These are phyloP conservation scores for Atherinomorus stipes DNA, from an alignment of 2,113 vertebrate genomes.

Conservation along the genomic window DNA sequence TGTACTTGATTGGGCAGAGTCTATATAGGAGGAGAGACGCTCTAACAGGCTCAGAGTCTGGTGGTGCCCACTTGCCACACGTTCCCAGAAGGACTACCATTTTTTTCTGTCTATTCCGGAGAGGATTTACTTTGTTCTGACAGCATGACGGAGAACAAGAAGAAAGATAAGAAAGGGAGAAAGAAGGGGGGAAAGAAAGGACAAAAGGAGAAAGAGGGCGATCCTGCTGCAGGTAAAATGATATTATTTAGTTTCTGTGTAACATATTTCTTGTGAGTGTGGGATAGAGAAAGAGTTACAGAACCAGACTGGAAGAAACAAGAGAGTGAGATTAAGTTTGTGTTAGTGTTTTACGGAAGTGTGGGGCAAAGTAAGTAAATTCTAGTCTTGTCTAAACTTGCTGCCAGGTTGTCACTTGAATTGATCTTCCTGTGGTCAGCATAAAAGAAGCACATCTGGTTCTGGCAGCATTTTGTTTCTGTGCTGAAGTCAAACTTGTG, in stretches of 20 bases:
- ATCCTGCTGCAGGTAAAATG: slow-evolving; percentile 78
- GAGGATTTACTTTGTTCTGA: slow-evolving; percentile 81
- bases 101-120: slow-evolving; percentile 51
- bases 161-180: slow-evolving; percentile 78
- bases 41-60: slow-evolving; percentile 81
- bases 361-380: slow-evolving; percentile 58
- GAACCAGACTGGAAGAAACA: slow-evolving; percentile 42
- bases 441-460: slow-evolving; percentile 71
- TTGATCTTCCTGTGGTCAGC: slow-evolving; percentile 59
- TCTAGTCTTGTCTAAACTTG: slow-evolving; percentile 78
- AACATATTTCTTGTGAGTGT: slow-evolving; percentile 24
- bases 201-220: slow-evolving; percentile 70
- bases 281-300: slow-evolving; percentile 11
- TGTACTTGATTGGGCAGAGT: slow-evolving; percentile 81
- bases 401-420: slow-evolving; percentile 73
- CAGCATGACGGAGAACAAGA: slow-evolving; percentile 82
- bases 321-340: slow-evolving; percentile 27
- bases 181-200: slow-evolving; percentile 78
- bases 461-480: slow-evolving; percentile 48
- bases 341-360: slow-evolving; percentile 52
- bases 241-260: slow-evolving; percentile 40
- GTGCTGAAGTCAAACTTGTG: slow-evolving; percentile 38
- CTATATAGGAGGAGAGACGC: slow-evolving; percentile 83
- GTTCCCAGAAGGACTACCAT: slow-evolving; percentile 78
- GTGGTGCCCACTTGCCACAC: slow-evolving; percentile 77